Evolutionary conservation across 2,113 vertebrate species (phyloP), one percentile per base, ranked within the genome.

Genomic region (Columba livia): DNA sequence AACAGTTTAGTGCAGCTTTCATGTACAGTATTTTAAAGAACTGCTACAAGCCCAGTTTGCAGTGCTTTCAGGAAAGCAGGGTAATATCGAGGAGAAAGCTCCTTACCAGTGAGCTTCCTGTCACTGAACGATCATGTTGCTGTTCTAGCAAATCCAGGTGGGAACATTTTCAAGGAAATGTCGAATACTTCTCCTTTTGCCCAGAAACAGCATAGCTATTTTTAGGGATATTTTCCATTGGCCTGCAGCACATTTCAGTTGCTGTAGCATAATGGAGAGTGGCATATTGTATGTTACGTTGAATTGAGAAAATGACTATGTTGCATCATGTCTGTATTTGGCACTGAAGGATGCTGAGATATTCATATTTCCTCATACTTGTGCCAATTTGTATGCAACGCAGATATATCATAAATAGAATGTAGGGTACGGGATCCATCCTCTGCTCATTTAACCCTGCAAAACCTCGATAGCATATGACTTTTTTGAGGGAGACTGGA

Each of bases 151-250:
- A 98, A 98, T 96, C 96, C 97, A 98, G 97, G 97, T 97, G 96
- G 97, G 96, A 98, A 97, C 97, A 96, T 97, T 97, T 97, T 98
- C 97, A 97, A 97, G 96, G 95, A 98, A 98, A 97, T 96, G 97
- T 98, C 81, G 95, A 98, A 97, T 97, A 97, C 93, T 95, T 96
- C 90, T 98, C 88, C 92, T 97, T 98, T 98, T 97, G 93, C 97
- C 97, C 97, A 98, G 97, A 98, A 98, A 98, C 93, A 96, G 96
- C 94, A 94, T 62, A 96, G 97, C 95, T 98, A 98, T 98, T 98
- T 98, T 98, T 98, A 98, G 98, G 96, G 82, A 96, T 95, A 96
- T 98, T 98, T 98, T 98, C 96, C 94, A 97, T 97, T 92, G 88
- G 97, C 95, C 97, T 97, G 96, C 96, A 97, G 97, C 97, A 96